Base-by-base conservation (phyloP, 2,797 vertebrate species). In the Peromyscus melanophrys region DNA sequence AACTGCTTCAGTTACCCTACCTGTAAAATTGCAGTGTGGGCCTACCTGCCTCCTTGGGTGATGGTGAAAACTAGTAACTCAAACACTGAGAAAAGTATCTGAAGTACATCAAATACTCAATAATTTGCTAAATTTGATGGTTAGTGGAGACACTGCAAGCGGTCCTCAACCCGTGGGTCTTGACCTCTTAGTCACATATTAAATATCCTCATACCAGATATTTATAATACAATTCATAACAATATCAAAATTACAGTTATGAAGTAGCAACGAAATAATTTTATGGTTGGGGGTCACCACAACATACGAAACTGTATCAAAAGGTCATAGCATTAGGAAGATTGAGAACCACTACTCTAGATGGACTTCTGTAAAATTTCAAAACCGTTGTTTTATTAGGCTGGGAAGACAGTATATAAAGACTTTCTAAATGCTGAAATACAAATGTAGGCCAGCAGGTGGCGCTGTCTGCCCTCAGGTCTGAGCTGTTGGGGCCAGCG, bases 401-500 rank as follows among this genome's bases (percentile, higher is more conserved):
- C 34, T 61, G 25, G 13, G 59, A 84, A 0, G 77, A 67, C 69
- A 23, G 19, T 73, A 17, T 7, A 14, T 40, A 0, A 7, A 27
- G 19, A 8, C 55, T 89, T 85, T 69, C 82, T 29, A 85, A 73
- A 69, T 75, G 1, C 65, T 52, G 92, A 55, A 65, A 75, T 91
- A 27, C 81, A n/a, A 52, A 9, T 4, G 59, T 19, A 7, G 43
- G 95, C 52, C 98, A 61, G 94, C 92, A 97, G 98, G 80, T 97
- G 98, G 97, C 75, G 63, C 96, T 49, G 29, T 92, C 77, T 21
- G 78, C 95, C 31, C 40, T 55, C 21, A 0, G 65, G 52, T 84
- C 61, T 4, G 37, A 76, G 40, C 29, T 59, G 1, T 55, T 1
- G 63, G 4, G 23, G 57, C 2, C 83, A 17, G 10, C n/a, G 52